These are phyloP conservation scores for Calephelis nemesis DNA, from an alignment of 1,140 invertebrate genomes.

Conservation along the genomic window DNA sequence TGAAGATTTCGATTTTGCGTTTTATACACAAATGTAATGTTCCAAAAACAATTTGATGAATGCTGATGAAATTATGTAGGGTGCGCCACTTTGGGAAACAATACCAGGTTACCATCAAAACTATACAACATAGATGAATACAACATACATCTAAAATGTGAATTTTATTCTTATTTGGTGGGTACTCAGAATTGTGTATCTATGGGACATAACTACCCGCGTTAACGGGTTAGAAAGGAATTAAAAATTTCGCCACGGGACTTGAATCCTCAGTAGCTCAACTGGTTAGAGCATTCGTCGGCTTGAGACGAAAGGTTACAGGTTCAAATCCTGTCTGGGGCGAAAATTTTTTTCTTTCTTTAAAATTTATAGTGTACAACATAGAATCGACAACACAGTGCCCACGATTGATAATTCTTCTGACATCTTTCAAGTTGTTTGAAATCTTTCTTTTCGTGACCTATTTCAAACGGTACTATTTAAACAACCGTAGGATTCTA, in stretches of 20 bases:
- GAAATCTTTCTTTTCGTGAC: not conserved
- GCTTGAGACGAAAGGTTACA: no score
- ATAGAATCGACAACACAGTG: constrained; percentile 20
- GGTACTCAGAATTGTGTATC: no score
- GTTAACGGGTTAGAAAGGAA: no score
- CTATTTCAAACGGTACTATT: not conserved
- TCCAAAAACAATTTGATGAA: constrained; percentile 27
- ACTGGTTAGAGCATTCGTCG: no score
- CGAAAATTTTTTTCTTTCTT: no score
- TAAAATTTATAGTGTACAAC: no score
- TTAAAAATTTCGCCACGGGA: no score
- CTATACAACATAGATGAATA: constrained; percentile 26
- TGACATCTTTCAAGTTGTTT: not conserved
- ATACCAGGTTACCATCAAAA: constrained; percentile 23
- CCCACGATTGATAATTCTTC: constrained; percentile 4
- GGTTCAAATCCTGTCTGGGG: no score
- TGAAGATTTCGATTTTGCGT: not conserved
- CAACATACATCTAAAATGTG: no score
- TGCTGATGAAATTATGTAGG: constrained; percentile 28
- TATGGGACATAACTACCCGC: no score
- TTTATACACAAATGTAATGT: constrained; percentile 22
- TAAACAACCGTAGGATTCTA: not conserved
- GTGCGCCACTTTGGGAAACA: constrained; percentile 24
- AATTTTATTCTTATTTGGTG: no score
- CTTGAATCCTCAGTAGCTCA: no score